Conservation (phyloP, 2,113 vertebrate genomes). For the Gadus chalcogrammus region DNA sequence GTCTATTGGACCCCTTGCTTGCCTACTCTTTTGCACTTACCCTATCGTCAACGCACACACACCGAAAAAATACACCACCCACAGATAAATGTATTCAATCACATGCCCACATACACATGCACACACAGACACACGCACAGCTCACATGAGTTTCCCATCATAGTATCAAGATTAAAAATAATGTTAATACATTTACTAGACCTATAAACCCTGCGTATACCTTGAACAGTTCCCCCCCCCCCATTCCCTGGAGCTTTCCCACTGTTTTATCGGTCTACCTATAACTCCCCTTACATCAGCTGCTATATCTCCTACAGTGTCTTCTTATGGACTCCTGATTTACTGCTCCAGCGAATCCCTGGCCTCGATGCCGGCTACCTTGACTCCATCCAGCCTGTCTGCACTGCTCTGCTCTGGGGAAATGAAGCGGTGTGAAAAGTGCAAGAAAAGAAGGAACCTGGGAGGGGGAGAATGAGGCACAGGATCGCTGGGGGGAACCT, state of each 20-base stretch:
- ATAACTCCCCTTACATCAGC: slow-evolving; percentile 13
- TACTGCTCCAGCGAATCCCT: slow-evolving; percentile 33
- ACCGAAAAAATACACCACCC: background rate
- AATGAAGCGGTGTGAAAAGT: slow-evolving; percentile 32
- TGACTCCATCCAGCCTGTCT: slow-evolving; percentile 40
- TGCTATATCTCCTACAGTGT: slow-evolving; percentile 2
- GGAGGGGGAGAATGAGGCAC: background rate
- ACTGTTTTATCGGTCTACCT: background rate
- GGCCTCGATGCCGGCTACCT: slow-evolving; percentile 33
- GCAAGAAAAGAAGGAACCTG: background rate
- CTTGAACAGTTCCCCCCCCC: too few species aligned
- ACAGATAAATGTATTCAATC: background rate
- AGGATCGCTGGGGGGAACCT: slow-evolving; percentile 9
- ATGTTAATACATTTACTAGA: too few species aligned
- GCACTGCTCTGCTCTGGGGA: slow-evolving; percentile 28
- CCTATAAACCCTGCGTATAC: too few species aligned
- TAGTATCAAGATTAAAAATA: too few species aligned
- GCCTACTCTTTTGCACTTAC: slow-evolving; percentile 3
- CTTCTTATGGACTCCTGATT: slow-evolving; percentile 16
- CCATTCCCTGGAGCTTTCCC: too few species aligned
- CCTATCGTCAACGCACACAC: background rate
- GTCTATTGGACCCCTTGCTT: slow-evolving; percentile 6
- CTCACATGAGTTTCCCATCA: too few species aligned
- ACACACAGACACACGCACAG: too few species aligned
- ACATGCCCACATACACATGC: background rate